These are phyloP conservation scores for Onchidella celtica DNA, from an alignment of 2,888 invertebrate species.

Conservation along the genomic window DNA sequence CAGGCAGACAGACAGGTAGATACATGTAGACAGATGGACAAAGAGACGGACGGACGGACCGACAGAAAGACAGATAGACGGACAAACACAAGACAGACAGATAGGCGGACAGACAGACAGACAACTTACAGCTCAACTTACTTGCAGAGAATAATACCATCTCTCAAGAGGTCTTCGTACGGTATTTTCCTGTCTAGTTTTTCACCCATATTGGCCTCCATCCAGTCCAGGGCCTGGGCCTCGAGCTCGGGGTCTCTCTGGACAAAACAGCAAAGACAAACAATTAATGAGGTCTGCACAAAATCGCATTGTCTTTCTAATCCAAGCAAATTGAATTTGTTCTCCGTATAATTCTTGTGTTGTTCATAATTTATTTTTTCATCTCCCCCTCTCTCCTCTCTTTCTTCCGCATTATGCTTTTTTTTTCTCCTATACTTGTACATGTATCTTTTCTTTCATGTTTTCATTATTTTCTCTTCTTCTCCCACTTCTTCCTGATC, in stretches of 20 bases:
- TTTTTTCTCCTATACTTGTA: not conserved
- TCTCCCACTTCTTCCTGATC: not conserved
- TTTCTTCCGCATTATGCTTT: not conserved
- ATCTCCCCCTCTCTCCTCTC: not conserved
- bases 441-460: not conserved
- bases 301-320: too few relatives aligned
- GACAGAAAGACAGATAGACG: too few relatives aligned
- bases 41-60: too few relatives aligned
- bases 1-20: too few relatives aligned
- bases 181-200: slow-evolving; percentile 88
- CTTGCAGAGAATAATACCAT: slow-evolving; percentile 95
- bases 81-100: too few relatives aligned
- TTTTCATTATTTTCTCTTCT: not conserved
- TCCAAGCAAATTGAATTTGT: too few relatives aligned
- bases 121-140: too few relatives aligned
- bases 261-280: slow-evolving; percentile 21
- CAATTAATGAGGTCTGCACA: too few relatives aligned
- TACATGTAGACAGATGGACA: too few relatives aligned
- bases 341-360: too few relatives aligned
- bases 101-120: too few relatives aligned
- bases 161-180: slow-evolving; percentile 94
- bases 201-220: slow-evolving; percentile 91
- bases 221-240: slow-evolving; percentile 93
- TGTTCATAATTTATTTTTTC: not conserved
- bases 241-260: slow-evolving; percentile 79